Base-by-base conservation (phyloP, 1,140 invertebrate species). In the Sitophilus oryzae region DNA sequence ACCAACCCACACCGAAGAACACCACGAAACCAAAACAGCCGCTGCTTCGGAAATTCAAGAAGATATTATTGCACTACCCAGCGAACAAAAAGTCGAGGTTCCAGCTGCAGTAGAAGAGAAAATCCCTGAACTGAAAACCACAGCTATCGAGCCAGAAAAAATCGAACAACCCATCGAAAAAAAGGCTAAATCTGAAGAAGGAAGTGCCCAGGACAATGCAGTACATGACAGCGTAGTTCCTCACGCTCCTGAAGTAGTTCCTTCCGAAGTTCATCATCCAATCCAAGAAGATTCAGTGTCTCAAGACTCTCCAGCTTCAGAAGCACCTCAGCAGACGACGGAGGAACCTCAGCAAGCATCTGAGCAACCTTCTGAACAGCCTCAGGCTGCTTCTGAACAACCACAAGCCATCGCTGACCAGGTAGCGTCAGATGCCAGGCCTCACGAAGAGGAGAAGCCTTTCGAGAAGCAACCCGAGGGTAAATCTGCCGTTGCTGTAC, bases 51-150 rank as follows among this genome's bases (percentile, higher is more conserved):
- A 67, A 54, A 60, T 56, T 25, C 60, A 65, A 58, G 61, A 65
- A 41, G 56, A 66, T 46, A 48, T 55, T 9, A 20, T 56, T 9
- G 35, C 46, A 3, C 22, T 62, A 11, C 60, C 53, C 16, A 66
- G 59, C 48, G 65, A 66, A 50, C 63, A 66, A 41, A 66, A 62
- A 58, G 60, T 68, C 2, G 65, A 68, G 55, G 34, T 45, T 3
- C 52, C 55, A 9, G 57, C 55, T 2, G 52, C 59, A 2, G 62
- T 59, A 25, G 62, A 67, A 58, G 62, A 69, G 46, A 61, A 60
- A 48, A 20, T 61, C 5, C 62, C 66, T 1, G 64, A 66, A 63
- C 36, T 65, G n/a, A 62, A 61, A 50, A 54, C 36, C 21, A 21
- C 34, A 1, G 8, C 48, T 10, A 8, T 15, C 10, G 46, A 56